phyloP scores from a whole-genome alignment of 2,888 invertebrate species.

The Plagiodera versicolora region DNA sequence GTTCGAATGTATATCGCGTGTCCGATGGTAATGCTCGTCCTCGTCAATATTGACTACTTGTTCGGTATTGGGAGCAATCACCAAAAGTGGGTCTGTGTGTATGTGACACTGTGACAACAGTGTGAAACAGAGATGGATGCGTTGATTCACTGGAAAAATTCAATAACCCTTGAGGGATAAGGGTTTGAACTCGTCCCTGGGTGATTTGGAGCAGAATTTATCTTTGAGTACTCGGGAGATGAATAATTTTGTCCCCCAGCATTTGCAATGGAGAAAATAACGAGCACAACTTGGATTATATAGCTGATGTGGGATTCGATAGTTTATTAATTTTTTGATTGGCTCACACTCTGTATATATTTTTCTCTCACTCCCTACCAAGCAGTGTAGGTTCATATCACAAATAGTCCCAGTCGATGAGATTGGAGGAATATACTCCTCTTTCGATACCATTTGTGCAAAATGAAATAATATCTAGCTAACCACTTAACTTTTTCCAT shows the following conservation, averaged over 20 bases:
- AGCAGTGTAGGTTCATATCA: constrained; percentile 29
- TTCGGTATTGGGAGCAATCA: background rate
- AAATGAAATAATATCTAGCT: too few species aligned
- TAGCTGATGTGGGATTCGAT: constrained; percentile 40
- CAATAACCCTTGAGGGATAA: too few species aligned
- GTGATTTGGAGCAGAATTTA: too few species aligned
- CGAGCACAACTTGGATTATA: constrained; percentile 26
- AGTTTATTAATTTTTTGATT: constrained; percentile 46
- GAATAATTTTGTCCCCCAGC: background rate
- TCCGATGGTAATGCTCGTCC: background rate
- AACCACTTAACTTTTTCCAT: too few species aligned
- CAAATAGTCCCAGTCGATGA: too few species aligned
- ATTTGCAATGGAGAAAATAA: constrained; percentile 10
- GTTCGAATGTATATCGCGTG: background rate
- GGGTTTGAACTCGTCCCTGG: too few species aligned
- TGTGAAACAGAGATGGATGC: too few species aligned
- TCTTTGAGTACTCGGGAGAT: background rate
- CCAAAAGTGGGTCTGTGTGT: too few species aligned
- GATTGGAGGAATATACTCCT: too few species aligned
- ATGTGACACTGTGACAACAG: too few species aligned
- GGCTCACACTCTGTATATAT: constrained; percentile 43
- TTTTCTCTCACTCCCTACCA: constrained; percentile 39
- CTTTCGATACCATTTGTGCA: too few species aligned
- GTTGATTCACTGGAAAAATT: too few species aligned
- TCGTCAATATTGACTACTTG: background rate